These are phyloP conservation scores for Engraulis encrasicolus DNA, from an alignment of 2,113 vertebrate genomes.

Conservation along the genomic window DNA sequence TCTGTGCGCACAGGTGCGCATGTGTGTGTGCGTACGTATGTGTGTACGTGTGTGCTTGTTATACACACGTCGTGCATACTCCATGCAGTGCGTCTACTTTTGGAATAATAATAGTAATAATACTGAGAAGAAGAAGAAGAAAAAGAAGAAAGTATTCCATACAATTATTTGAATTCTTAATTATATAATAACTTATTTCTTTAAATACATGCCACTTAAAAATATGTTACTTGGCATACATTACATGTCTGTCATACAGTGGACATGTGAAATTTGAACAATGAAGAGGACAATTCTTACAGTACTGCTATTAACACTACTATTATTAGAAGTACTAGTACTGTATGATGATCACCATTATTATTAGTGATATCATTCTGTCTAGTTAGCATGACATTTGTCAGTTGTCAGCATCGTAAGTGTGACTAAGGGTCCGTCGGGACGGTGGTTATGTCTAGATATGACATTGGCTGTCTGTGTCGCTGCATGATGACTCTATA, in stretches of 20 bases:
- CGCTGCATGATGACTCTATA: neutral
- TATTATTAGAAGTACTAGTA: neutral
- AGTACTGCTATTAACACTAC: neutral
- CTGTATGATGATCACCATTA: neutral
- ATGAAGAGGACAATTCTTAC: neutral
- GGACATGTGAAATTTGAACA: neutral
- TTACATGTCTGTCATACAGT: no score
- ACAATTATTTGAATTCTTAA: no score
- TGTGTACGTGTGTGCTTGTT: no score
- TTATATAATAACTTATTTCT: no score
- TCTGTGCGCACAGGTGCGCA: neutral
- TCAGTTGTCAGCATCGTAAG: neutral
- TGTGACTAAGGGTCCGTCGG: neutral
- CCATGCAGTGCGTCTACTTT: no score
- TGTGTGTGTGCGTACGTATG: no score
- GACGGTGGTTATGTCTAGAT: neutral
- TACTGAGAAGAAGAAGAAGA: no score
- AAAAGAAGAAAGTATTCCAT: no score
- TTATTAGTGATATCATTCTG: neutral
- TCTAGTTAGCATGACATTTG: neutral
- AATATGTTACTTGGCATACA: no score
- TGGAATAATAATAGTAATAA: no score
- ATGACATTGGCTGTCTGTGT: neutral
- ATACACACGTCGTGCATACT: no score
- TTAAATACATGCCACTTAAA: no score